A percentile compares a stretch with the other conserved stretches of the same genome.
Evolutionary conservation across 1,140 invertebrate genomes (phyloP).

Genomic region (Drosophila yakuba): DNA sequence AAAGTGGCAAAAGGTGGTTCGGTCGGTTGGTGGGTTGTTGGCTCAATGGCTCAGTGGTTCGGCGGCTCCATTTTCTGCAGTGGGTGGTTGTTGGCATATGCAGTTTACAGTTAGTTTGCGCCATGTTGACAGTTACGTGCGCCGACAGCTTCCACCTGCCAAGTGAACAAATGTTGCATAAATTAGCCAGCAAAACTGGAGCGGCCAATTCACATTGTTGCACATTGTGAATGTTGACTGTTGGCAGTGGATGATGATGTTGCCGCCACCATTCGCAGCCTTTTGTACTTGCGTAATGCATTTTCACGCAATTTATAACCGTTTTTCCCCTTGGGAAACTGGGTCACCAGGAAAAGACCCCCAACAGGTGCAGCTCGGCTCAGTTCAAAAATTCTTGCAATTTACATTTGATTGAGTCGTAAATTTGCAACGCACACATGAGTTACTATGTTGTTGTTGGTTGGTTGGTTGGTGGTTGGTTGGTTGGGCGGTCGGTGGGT

Average conservation of each 20-base stretch:
- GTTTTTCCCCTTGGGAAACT: conserved; percentile 41
- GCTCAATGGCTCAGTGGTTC: conserved; percentile 24
- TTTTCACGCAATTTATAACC: conserved; percentile 82
- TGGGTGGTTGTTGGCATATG: conserved; percentile 39
- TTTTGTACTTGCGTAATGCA: conserved; percentile 82
- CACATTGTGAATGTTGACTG: background rate
- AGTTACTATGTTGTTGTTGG: conserved; percentile 2
- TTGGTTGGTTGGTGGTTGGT: conserved; percentile 5
- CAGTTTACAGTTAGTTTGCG: conserved; percentile 78
- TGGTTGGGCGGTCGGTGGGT: conserved; percentile 10
- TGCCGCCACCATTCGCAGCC: conserved; percentile 78
- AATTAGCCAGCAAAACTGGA: conserved; percentile 76
- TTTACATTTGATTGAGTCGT: conserved; percentile 82
- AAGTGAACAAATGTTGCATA: conserved; percentile 65
- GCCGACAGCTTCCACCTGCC: conserved; percentile 66
- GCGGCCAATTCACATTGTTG: conserved; percentile 70
- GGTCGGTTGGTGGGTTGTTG: background rate
- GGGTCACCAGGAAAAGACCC: conserved; percentile 36
- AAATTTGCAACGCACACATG: conserved; percentile 75
- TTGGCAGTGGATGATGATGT: conserved; percentile 24
- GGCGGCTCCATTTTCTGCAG: conserved; percentile 17
- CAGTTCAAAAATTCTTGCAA: conserved; percentile 56
- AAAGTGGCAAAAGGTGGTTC: conserved; percentile 11
- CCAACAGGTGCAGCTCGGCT: conserved; percentile 40
- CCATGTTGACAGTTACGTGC: conserved; percentile 80